Evolutionary conservation across 2,113 vertebrate genomes (phyloP), one percentile per base, ranked within the genome.

Genomic region (Copsychus sechellarum): DNA sequence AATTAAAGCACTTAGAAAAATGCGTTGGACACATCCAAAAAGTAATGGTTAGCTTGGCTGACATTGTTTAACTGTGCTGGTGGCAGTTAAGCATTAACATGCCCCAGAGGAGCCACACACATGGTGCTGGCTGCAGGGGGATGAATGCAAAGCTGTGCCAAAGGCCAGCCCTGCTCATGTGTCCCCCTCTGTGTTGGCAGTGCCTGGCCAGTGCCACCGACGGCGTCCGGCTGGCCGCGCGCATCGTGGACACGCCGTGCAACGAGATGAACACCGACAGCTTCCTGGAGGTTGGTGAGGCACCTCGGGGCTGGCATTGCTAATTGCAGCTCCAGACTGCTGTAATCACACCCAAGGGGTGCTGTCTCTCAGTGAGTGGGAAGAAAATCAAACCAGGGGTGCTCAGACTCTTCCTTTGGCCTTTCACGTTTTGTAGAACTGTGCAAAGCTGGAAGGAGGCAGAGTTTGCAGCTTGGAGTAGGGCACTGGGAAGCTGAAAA

Each of bases 171-270:
- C 48, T 56, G 8, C 80, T 81, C 60, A 94, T 15, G 22, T 73
- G 86, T 38, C 51, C 28, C 38, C 12, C 1, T 22, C 36, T 92
- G 80, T 90, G 50, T 60, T 40, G 16, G 23, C 84, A 99, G 99
- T 99, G 99, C 89, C 97, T 99, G 90, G 90, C 98, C 47, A 99
- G 96, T 2, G 98, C 98, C 64, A 98, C 98, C 2, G 99, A 99
- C 20, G 99, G 99, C 2, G 98, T 99, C 51, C 98, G 99, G 33
- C 96, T 99, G 97, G 99, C 99, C 2, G 99, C 99, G 60, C 98
- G 99, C 24, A 99, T 99, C 12, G 99, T 99, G 96, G 99, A 99
- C 97, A 99, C 98, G 0, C 99, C 99, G 0, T 99, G 99, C 97
- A 99, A 96, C 11, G 99, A 99, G 98, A 99, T 99, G 99, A 99